phyloP scores from a whole-genome alignment of 2,888 invertebrate species.

The Hypolimnas misippus region DNA sequence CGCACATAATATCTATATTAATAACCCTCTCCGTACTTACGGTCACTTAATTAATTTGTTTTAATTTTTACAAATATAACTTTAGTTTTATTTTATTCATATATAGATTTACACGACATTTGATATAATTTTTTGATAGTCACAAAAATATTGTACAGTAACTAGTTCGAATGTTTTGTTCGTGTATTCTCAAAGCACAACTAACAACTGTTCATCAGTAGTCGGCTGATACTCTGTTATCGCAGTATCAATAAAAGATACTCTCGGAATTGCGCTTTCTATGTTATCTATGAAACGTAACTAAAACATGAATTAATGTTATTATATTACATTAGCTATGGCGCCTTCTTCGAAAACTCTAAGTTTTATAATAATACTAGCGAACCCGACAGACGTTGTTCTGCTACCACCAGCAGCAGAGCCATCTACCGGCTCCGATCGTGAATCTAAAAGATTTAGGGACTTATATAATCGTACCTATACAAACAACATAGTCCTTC shows the following conservation, averaged over 20 bases:
- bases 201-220: conserved; percentile 57
- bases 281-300: conserved; percentile 44
- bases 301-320: conserved; percentile 38
- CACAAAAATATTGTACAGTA: background rate
- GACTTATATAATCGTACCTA: too few relatives aligned
- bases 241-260: conserved; percentile 78
- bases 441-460: too few relatives aligned
- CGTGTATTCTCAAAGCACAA: conserved; percentile 50
- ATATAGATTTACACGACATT: background rate
- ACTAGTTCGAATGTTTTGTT: conserved; percentile 26
- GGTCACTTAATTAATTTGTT: background rate
- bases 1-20: background rate
- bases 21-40: background rate
- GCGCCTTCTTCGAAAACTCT: background rate
- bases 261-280: conserved; percentile 61
- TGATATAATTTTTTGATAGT: background rate
- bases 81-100: background rate
- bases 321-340: conserved; percentile 16
- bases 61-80: background rate
- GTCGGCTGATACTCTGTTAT: conserved; percentile 65
- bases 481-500: too few relatives aligned
- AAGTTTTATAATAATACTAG: background rate
- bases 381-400: too few relatives aligned
- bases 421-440: too few relatives aligned
- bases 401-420: too few relatives aligned